Percentiles rank a stretch among this genome's conserved stretches.
Conservation (phyloP, 2,888 invertebrate species). For the Leptothorax acervorum region DNA sequence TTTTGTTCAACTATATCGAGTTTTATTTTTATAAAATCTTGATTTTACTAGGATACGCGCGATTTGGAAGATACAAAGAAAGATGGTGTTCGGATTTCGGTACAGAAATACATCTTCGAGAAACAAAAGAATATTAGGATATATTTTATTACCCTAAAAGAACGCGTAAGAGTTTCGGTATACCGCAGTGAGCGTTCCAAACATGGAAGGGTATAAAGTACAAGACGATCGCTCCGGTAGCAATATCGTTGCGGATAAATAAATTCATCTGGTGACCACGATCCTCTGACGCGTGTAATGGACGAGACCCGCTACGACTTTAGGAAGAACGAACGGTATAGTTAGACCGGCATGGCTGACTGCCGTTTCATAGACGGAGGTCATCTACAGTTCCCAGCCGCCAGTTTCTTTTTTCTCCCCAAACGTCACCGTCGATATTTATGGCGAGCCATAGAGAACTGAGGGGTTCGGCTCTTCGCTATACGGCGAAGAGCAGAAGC, state of each 20-base stretch:
- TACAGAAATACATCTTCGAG: background rate
- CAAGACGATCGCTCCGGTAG: background rate
- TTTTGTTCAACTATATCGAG: background rate
- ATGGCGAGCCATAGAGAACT: constrained; percentile 81
- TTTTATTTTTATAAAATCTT: background rate
- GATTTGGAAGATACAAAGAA: background rate
- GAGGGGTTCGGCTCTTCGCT: constrained; percentile 66
- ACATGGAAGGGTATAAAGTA: background rate
- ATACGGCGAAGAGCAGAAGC: constrained; percentile 63
- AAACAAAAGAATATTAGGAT: background rate
- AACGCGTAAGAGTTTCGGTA: background rate
- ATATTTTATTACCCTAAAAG: background rate
- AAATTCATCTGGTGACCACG: constrained; percentile 39
- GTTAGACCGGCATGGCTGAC: constrained; percentile 61
- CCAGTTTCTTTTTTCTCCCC: constrained; percentile 76
- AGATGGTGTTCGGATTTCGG: background rate
- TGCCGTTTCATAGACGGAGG: constrained; percentile 73
- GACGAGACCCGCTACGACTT: constrained; percentile 14
- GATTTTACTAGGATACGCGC: background rate
- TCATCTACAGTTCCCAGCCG: constrained; percentile 77
- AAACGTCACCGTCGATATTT: constrained; percentile 84
- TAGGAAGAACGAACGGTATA: constrained; percentile 66
- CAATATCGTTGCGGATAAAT: constrained; percentile 39
- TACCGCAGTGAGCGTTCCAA: background rate
- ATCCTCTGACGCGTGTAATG: constrained; percentile 36